Base-by-base conservation (phyloP, 1,140 invertebrate genomes). In the Trialeurodes vaporariorum region DNA sequence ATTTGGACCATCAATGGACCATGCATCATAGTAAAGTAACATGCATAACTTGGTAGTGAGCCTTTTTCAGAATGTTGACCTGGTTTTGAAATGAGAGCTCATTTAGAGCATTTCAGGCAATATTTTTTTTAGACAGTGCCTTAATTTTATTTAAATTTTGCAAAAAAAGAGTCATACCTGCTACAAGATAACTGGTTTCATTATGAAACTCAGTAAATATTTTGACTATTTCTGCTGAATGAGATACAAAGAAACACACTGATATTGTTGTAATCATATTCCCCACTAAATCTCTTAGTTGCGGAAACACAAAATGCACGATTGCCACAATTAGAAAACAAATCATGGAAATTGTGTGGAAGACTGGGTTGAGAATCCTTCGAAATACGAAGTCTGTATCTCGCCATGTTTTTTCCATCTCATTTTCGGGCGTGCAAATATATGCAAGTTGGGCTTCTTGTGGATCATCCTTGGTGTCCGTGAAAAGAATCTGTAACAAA, bases 261-360 rank as follows among this genome's bases (percentile, higher is more conserved):
- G 83, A 84, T 71, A 92, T 86, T 40, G 88, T 91, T 0, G 88
- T 91, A 34, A 92, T 84, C 71, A 92, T 91, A 75, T 92, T 92
- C 21, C 91, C 91, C 25, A 89, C 85, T 25, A 92, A 78, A 80
- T 93, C 90, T 72, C 89, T 79, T 61, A 93, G 79, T 58, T 90
- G 90, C n/a, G 89, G 89, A 69, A 93, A 77, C 22, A 92, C 85
- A 76, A 92, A 92, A 74, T 92, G 91, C 65, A 91, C 83, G n/a
- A 92, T 83, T 2, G 89, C 86, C 13, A 90, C 85, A 1, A 86
- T 74, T n/a, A 91, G 74, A 69, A 88, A 85, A 65, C 87, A 85
- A 2, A 85, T 79, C 67, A 92, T 86, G 1, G 87, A 81, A 34
- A 91, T 82, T 0, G 82, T 84, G 75, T 90, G 88, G 65, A 89